These are phyloP conservation scores for Ophion ventricosus DNA, from an alignment of 2,888 invertebrate genomes.

Conservation along the genomic window DNA sequence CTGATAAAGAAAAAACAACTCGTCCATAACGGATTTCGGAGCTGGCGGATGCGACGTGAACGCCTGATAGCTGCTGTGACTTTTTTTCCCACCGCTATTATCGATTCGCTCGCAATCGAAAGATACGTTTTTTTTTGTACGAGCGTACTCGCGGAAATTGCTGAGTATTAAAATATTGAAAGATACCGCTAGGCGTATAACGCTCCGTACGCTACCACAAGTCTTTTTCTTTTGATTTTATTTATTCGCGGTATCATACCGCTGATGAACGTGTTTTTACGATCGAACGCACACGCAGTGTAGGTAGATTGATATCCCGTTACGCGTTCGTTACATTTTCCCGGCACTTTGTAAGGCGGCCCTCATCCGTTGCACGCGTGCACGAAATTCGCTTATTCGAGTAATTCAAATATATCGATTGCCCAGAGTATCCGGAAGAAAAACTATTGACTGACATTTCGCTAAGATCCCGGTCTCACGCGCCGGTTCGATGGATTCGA, in stretches of 20 bases:
- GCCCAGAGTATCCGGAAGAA: not conserved
- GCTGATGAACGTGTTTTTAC: not conserved
- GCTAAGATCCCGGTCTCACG: too few species aligned
- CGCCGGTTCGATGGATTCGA: too few species aligned
- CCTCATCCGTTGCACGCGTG: not conserved
- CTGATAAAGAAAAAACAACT: constrained; percentile 29
- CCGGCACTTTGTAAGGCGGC: not conserved
- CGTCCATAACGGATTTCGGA: constrained; percentile 60
- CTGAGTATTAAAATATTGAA: not conserved
- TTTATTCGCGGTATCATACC: not conserved
- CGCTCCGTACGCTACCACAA: not conserved
- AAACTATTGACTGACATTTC: too few species aligned
- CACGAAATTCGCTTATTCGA: not conserved
- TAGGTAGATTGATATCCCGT: constrained; percentile 41
- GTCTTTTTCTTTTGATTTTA: not conserved
- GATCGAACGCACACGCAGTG: not conserved
- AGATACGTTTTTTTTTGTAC: constrained; percentile 4
- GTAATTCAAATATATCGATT: not conserved
- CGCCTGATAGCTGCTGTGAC: constrained; percentile 50
- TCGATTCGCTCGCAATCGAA: constrained; percentile 37
- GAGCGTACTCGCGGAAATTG: not conserved
- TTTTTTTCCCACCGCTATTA: constrained; percentile 46
- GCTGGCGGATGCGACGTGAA: constrained; percentile 49
- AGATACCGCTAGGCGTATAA: constrained; percentile 25
- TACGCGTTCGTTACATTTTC: constrained; percentile 23